Base-by-base conservation (phyloP, 1,140 invertebrate genomes). In the Dendrolimus punctatus region DNA sequence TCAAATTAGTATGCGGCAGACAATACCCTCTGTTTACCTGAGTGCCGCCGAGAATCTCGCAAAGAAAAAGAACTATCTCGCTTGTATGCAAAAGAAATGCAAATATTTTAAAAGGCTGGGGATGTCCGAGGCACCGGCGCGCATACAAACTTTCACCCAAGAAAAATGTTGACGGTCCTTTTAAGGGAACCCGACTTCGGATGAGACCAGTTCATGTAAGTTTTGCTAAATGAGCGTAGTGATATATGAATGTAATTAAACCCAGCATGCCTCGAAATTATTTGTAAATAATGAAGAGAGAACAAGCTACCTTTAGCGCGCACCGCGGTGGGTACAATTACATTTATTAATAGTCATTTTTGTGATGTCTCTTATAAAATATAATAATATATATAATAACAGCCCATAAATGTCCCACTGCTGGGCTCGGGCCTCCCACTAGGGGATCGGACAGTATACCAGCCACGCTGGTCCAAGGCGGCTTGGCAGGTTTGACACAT, bases 121-220 rank as follows among this genome's bases (percentile, higher is more conserved):
- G 67, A 73, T 71, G 72, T 68, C 75, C 68, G 68, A 66, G 58
- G 49, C 68, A 58, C 8, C 50, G 71, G 61, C 64, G 49, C 60
- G 73, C 75, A 77, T 73, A 73, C 73, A 77, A 79, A 80, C 78
- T 83, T 83, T 83, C 78, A 72, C 76, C 57, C 60, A 69, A 69
- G 75, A 76, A 80, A 83, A 81, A 81, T 78, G 66, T 62, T 66
- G 66, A 61, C 57, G 58, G 55, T 66, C 76, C 80, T 79, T 81
- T 62, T 77, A 81, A 59, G 80, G 77, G 45, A 74, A 66, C 66
- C 56, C 53, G 71, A 47, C 44, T 41, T 64, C 58, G 60, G 70
- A 77, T 77, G 73, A 65, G 62, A 66, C 64, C 62, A 58, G 40
- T 57, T 62, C 53, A 48, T 64, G 50, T 53, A 56, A 40, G 46